These are phyloP conservation scores for Diorhabda sublineata DNA, from an alignment of 1,140 invertebrate genomes.

Conservation along the genomic window DNA sequence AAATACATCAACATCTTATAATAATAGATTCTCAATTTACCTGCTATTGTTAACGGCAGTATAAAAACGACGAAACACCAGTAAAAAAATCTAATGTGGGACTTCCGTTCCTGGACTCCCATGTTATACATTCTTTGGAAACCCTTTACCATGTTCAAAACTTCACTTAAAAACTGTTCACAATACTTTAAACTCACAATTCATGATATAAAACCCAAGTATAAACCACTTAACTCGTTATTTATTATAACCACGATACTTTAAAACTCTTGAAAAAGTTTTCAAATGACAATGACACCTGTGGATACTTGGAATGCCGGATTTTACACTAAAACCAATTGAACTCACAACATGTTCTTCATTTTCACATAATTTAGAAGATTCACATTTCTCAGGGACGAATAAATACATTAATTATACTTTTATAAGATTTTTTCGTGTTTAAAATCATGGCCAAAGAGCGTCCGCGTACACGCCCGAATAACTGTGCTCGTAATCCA, in stretches of 20 bases:
- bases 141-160: background rate
- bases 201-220: background rate
- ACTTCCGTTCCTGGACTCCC: constrained; percentile 10
- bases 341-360: background rate
- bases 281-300: constrained; percentile 20
- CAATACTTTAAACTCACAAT: background rate
- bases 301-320: constrained; percentile 16
- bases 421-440: background rate
- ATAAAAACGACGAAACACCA: constrained; percentile 10
- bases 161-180: background rate
- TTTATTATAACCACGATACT: background rate
- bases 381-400: too few relatives aligned
- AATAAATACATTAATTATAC: too few relatives aligned
- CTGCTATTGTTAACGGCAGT: constrained; percentile 10
- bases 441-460: background rate
- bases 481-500: background rate
- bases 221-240: background rate
- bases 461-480: background rate
- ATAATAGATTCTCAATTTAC: background rate
- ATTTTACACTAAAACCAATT: background rate
- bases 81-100: background rate
- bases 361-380: too few relatives aligned
- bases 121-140: constrained; percentile 14
- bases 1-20: too few relatives aligned
- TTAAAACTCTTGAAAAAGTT: background rate